Conservation (phyloP, 2,797 vertebrate species). For the Manis pentadactyla region DNA sequence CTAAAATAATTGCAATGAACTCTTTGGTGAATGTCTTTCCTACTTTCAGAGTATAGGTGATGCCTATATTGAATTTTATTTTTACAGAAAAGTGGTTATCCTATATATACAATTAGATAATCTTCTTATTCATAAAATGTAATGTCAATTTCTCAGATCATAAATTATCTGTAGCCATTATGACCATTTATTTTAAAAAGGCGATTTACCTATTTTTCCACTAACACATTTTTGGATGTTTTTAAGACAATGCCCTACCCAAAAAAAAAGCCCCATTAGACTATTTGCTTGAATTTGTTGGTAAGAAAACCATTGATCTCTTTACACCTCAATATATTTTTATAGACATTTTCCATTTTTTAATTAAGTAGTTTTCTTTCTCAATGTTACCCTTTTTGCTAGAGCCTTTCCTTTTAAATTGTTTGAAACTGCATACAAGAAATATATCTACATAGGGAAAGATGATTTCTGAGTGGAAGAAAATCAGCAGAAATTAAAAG, state of each 20-base stretch:
- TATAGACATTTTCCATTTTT: conserved; percentile 28
- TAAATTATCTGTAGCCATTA: neutral
- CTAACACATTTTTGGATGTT: neutral
- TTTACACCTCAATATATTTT: conserved; percentile 20
- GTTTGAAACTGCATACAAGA: conserved; percentile 9
- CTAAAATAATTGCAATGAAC: neutral
- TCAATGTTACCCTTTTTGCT: neutral
- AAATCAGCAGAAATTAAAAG: neutral
- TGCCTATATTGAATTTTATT: neutral
- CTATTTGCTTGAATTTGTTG: conserved; percentile 6
- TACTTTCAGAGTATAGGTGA: neutral
- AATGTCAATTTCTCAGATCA: neutral
- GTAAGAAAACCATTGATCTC: neutral
- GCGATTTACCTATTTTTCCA: neutral
- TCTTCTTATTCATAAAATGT: conserved; percentile 39
- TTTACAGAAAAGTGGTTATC: neutral
- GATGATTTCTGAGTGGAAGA: conserved; percentile 18
- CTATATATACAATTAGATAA: neutral
- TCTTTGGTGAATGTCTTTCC: neutral
- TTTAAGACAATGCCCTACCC: neutral
- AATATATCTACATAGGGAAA: neutral
- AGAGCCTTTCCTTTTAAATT: neutral
- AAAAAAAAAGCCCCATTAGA: neutral
- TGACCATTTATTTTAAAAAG: conserved; percentile 42
- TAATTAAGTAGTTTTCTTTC: neutral